Percentiles rank a stretch among this genome's conserved stretches.
phyloP scores from a whole-genome alignment of 2,888 invertebrate species.

The Anarsia innoxiella region DNA sequence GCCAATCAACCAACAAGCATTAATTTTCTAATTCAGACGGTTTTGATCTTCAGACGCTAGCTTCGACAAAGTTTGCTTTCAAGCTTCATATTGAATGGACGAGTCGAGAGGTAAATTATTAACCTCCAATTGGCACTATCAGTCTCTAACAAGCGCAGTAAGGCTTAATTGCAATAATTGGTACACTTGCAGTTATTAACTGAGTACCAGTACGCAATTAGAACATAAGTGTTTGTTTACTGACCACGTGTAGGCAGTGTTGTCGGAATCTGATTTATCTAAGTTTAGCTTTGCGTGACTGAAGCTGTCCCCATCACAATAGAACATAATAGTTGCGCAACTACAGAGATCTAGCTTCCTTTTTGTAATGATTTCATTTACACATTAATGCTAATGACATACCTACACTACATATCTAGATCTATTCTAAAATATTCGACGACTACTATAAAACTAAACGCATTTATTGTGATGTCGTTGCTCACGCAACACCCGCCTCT shows the following conservation, averaged over 20 bases:
- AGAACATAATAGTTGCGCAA: slow-evolving; percentile 28
- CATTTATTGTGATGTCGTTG: slow-evolving; percentile 33
- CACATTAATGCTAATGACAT: slow-evolving; percentile 30
- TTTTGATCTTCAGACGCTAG: no score
- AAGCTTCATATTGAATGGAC: slow-evolving; percentile 16
- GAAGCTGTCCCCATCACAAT: slow-evolving; percentile 33
- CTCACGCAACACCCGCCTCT: slow-evolving; percentile 30
- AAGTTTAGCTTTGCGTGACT: slow-evolving; percentile 35
- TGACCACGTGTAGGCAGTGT: slow-evolving; percentile 4
- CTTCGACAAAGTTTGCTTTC: slow-evolving; percentile 15
- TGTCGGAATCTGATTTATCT: slow-evolving; percentile 11
- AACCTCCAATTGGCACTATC: slow-evolving; percentile 21
- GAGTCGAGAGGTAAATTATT: slow-evolving; percentile 25
- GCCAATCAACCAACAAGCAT: background rate
- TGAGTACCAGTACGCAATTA: slow-evolving; percentile 1
- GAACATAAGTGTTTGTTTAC: slow-evolving; percentile 2
- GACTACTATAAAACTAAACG: slow-evolving; percentile 32
- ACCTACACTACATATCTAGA: no score
- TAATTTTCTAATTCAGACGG: background rate
- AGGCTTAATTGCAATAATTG: slow-evolving; percentile 6
- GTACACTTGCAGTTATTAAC: background rate
- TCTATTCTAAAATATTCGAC: slow-evolving; percentile 16
- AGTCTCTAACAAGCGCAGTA: background rate
- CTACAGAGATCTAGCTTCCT: slow-evolving; percentile 32
- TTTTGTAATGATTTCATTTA: slow-evolving; percentile 41